Base-by-base conservation (phyloP, 2,113 vertebrate species). In the Tylochromis polylepis region DNA sequence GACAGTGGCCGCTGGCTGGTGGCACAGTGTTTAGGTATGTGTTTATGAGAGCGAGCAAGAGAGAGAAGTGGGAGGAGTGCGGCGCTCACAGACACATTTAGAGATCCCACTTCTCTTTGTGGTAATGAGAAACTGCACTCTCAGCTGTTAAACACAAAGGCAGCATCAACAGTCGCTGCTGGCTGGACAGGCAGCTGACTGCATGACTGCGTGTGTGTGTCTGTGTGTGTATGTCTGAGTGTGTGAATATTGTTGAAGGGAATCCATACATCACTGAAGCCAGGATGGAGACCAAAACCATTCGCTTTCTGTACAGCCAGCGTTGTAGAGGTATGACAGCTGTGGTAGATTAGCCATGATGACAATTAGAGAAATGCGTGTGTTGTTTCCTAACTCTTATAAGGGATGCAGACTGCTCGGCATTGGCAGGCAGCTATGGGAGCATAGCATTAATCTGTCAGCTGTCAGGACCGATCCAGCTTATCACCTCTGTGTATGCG, bases 91-190 rank as follows among this genome's bases (percentile, higher is more conserved):
- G 90, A 94, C 90, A 90, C 84, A 88, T 90, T 94, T 92, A 92
- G 89, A 96, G 91, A 94, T 95, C 89, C 92, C 89, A 95, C 95
- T 96, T 96, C 95, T 95, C 94, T 95, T 87, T 96, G 93, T 93
- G 93, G 87, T 86, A 77, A 91, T 78, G 90, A 88, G 87, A 96
- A 97, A 95, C 89, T 95, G 96, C 94, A 51, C 93, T 85, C 95
- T 97, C 95, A 96, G 95, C 95, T 94, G 85, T 88, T 92, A 90
- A 90, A 90, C 88, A 95, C 93, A 95, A 93, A 93, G 75, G 88
- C 89, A 84, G 90, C 87, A 92, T 89, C 92, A 82, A 88, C 82
- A 81, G 86, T 58, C 34, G 15, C 88, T 80, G 87, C 78, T 79
- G 29, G 91, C 65, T 36, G n/a, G 79, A 85, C 85, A 43, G 59